Evolutionary conservation across 2,888 invertebrate genomes (phyloP).

Genomic region (Acrocyrtus sp.): DNA sequence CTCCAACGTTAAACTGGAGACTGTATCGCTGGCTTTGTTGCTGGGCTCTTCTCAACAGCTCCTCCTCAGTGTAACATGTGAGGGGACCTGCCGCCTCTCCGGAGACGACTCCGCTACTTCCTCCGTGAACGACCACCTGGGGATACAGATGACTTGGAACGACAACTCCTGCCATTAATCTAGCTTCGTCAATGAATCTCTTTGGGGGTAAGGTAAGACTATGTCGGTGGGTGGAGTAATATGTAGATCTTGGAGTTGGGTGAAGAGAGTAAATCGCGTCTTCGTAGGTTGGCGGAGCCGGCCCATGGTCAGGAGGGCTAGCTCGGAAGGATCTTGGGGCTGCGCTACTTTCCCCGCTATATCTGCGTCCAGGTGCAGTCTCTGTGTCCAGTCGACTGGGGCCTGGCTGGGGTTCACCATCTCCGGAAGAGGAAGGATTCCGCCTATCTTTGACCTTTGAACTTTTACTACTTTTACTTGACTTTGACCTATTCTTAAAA

Average conservation of each 20-base stretch:
- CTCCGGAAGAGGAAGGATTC: constrained; percentile 1
- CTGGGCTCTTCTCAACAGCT: constrained; percentile 9
- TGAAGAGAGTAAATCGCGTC: constrained; percentile 46
- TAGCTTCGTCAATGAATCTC: constrained; percentile 25
- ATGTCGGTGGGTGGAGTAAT: constrained; percentile 37
- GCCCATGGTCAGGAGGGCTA: constrained; percentile 18
- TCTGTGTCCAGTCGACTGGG: constrained; percentile 43
- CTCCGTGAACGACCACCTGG: constrained; percentile 26
- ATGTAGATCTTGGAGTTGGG: constrained; percentile 28
- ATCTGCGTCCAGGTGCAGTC: too few relatives aligned
- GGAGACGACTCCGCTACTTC: constrained; percentile 1
- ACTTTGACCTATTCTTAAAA: constrained; percentile 35
- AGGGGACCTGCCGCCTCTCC: constrained; percentile 7
- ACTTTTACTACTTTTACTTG: constrained; percentile 29
- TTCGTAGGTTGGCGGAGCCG: constrained; percentile 53
- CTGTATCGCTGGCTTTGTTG: constrained; percentile 56
- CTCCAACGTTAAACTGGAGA: constrained; percentile 58
- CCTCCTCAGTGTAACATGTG: constrained; percentile 27
- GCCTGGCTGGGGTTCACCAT: constrained; percentile 48
- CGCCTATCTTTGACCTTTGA: constrained; percentile 33
- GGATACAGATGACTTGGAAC: constrained; percentile 24
- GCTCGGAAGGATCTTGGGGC: constrained; percentile 19
- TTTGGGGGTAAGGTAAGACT: constrained; percentile 60
- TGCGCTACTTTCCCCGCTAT: not conserved
- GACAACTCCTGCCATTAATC: not conserved